Percentiles rank a stretch among this genome's conserved stretches.
Evolutionary conservation across 2,113 vertebrate genomes (phyloP).

Genomic region (Collichthys lucidus): DNA sequence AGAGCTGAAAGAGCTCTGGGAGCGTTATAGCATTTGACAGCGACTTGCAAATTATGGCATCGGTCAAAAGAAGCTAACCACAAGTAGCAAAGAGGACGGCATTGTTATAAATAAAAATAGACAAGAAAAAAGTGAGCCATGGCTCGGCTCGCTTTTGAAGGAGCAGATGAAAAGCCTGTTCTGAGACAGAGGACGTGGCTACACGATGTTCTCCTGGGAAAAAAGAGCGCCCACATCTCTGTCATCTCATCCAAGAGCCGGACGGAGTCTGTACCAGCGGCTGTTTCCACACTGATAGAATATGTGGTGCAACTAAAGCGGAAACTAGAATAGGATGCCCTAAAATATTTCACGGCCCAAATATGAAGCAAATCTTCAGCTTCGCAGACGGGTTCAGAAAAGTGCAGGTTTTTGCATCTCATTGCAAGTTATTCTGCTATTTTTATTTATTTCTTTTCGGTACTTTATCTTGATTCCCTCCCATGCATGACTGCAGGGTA

Average conservation of each 20-base stretch:
- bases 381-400: neutral
- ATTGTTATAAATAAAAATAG: constrained; percentile 47
- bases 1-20: constrained; percentile 21
- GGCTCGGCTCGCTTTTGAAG: constrained; percentile 47
- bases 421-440: neutral
- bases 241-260: constrained; percentile 40
- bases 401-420: too few relatives aligned
- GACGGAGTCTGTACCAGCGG: constrained; percentile 11
- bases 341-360: neutral
- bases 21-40: constrained; percentile 49
- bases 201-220: constrained; percentile 39
- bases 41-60: constrained; percentile 38
- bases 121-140: constrained; percentile 40
- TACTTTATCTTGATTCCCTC: neutral
- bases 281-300: constrained; percentile 25
- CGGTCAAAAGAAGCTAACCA: constrained; percentile 29
- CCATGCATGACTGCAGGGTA: constrained; percentile 82
- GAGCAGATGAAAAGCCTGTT: constrained; percentile 44
- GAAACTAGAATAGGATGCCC: neutral
- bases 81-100: constrained; percentile 25
- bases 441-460: neutral
- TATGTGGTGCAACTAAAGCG: constrained; percentile 8
- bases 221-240: constrained; percentile 31
- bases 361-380: neutral
- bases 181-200: constrained; percentile 38